Evolutionary conservation across 1,140 invertebrate genomes (phyloP), one percentile per base, ranked within the genome.

Genomic region (Ephestia elutella): DNA sequence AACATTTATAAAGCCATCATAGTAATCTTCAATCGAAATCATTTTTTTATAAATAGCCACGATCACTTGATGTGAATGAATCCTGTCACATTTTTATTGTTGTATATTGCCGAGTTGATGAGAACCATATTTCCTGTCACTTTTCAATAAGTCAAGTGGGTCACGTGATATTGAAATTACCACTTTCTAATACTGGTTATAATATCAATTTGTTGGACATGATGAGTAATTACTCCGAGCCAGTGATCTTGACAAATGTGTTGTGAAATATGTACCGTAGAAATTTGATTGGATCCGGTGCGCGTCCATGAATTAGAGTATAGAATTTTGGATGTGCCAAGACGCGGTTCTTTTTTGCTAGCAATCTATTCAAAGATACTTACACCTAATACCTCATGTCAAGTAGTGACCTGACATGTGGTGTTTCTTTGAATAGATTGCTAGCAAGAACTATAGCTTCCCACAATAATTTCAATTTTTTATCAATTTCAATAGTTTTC

Each of bases 191-290:
- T 78, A 68, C 69, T 59, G 68, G 64, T 71, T 73, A 72, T 78
- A 75, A 81, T 82, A 80, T 84, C 79, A 78, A 80, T 80, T 82
- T 78, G 69, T 58, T 60, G 62, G 66, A 70, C 73, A 72, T 64
- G 71, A 75, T 82, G 73, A 80, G 71, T 81, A 78, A 83, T 83
- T 80, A 81, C 73, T 64, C 65, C 69, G 71, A 73, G 66, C 67
- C 72, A 71, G 62, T 72, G 67, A 57, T 80, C 70, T 77, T 85
- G 82, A 85, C 80, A 85, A 85, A 85, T 81, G 71, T 61, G 69
- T 77, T 74, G 68, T 81, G 70, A 81, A 80, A 73, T 82, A 81
- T 76, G 74, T 75, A 73, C 75, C 78, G 75, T 73, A 73, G 56
- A 75, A 69, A 82, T 76, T 73, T 70, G 78, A 84, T 84, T 82